Evolutionary conservation across 2,797 vertebrate genomes (phyloP).

Genomic region (Thaleichthys pacificus): DNA sequence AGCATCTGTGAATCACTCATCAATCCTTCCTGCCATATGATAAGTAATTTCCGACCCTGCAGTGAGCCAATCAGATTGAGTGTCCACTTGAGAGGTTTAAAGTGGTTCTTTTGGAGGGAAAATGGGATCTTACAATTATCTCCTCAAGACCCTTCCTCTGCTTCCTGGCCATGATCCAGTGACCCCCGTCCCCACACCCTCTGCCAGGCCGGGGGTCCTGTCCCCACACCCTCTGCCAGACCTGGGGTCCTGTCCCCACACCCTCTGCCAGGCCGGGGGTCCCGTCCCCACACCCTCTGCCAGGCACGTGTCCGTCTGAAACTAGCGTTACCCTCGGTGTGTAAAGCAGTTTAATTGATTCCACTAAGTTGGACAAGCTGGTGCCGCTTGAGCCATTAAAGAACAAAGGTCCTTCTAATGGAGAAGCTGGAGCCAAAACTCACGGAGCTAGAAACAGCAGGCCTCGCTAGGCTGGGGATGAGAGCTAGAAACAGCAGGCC

Average conservation of each 20-base stretch:
- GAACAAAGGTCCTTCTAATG: constrained; percentile 43
- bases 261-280: background rate
- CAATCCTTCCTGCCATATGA: constrained; percentile 12
- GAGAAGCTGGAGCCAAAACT: constrained; percentile 30
- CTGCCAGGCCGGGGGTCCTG: too few species aligned
- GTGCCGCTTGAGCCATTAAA: constrained; percentile 27
- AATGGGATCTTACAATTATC: constrained; percentile 28
- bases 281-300: constrained; percentile 6
- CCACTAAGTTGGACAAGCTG: constrained; percentile 20
- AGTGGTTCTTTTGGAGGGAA: constrained; percentile 26
- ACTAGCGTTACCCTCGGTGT: constrained; percentile 17
- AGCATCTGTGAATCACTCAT: constrained; percentile 22
- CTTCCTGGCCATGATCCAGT: background rate
- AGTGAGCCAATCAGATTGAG: constrained; percentile 23
- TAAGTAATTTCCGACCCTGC: constrained; percentile 10
- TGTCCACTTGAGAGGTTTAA: constrained; percentile 17
- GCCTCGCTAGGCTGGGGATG: too few species aligned
- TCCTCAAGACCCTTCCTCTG: constrained; percentile 26
- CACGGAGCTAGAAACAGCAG: background rate
- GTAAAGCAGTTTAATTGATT: constrained; percentile 16
- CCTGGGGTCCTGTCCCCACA: too few species aligned
- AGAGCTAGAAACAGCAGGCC: too few species aligned
- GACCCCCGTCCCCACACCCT: too few species aligned
- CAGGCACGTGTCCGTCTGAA: constrained; percentile 10
- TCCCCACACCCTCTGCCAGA: too few species aligned